Evolutionary conservation across 2,113 vertebrate genomes (phyloP), one percentile per base, ranked within the genome.

Genomic region (Hylia prasina): DNA sequence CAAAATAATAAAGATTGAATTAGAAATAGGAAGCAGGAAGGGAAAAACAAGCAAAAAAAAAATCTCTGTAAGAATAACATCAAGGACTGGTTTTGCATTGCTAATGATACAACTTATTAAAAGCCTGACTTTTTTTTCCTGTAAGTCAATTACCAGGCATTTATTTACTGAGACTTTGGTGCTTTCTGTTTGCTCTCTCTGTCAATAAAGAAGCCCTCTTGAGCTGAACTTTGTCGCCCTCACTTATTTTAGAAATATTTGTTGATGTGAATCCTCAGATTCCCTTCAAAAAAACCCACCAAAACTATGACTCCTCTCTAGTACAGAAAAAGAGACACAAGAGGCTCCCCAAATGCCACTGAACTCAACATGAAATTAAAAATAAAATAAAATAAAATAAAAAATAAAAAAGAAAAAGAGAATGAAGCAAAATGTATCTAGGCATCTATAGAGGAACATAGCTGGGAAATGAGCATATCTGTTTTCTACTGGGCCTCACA

Each of bases 1-100:
- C 33, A 45, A 84, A 92, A 91, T 84, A 91, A 87, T 83, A 90
- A 96, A 87, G 83, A 56, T 33, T 75, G 92, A 91, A 89, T 93
- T 80, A 91, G 82, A 87, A 76, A 30, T 37, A 57, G 33, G 66
- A 93, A 95, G 37, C 51, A 94, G 86, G 51, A 77, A 58, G 39
- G 13, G 60, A 81, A 56, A 76, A 84, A 58, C 22, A 79, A 35
- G 40, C 12, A 31, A 82, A 89, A 82, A 44, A 44, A 53, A 92
- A 86, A 80, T 17, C 50, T 93, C 50, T 37, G 15, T 70, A 86
- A 77, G 51, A 80, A 48, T 76, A 94, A 39, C 39, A 51, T 23
- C 0, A 0, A 84, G 48, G 31, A 57, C n/a, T 6, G 7, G 16
- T 71, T 97, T 96, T 92, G 78, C 78, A 87, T 66, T 89, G 71